Base-by-base conservation (phyloP, 2,888 invertebrate species). In the Sipunculus nudus region DNA sequence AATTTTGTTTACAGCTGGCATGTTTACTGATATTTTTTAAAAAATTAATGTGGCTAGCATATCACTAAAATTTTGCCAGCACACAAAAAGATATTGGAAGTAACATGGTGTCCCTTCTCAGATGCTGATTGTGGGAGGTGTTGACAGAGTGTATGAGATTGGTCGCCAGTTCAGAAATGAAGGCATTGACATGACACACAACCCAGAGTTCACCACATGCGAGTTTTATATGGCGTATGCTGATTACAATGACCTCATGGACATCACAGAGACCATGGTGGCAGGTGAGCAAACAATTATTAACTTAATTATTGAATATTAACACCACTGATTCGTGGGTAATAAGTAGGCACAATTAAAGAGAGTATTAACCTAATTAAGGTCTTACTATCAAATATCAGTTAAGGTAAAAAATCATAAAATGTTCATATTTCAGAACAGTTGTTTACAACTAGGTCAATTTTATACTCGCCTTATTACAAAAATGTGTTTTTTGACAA, bases 211-310 rank as follows among this genome's bases (percentile, higher is more conserved):
- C 79, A 99, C 99, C 0, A 96, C 97, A 6, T 96, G 97, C 80
- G 99, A 99, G 86, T 99, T 99, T 85, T 99, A 99, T 85, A 99
- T 99, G 97, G 99, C 99, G 0, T 99, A 99, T 85, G 99, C 99
- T 19, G 99, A 99, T 85, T 99, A 99, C 81, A 89, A 95, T 82
- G 98, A 99, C 84, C 81, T 99, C 10, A 96, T 99, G 86, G 85
- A 87, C 28, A 89, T 99, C 43, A 97, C 98, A 0, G 99, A 99
- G 85, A 88, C 90, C 56, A 87, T 99, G 87, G 71, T 99, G 16
- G 92, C 96, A 32, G 94, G 88, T 87, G 72, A 68, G 61, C 25
- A 41, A 35, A 8, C 19, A 38, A 60, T 13, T 21, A 19, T 50
- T 21, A 41, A 10, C 39, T 26, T n/a, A n/a, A n/a, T n/a, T n/a